Conservation (phyloP, 2,888 invertebrate species). For the Dicycla oo region DNA sequence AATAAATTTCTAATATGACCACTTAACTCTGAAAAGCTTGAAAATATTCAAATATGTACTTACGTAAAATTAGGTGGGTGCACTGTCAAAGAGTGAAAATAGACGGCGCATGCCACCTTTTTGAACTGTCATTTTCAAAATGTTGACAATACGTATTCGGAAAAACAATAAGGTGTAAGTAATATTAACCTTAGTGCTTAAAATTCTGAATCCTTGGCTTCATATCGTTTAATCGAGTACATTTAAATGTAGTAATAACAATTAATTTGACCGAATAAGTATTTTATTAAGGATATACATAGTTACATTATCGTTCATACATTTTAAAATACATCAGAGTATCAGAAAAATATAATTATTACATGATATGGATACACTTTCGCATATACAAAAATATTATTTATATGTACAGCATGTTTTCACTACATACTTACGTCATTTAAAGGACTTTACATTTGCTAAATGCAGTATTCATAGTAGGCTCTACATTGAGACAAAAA, state of each 20-base stretch:
- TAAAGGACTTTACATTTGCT: conserved; percentile 7
- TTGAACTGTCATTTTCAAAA: neutral
- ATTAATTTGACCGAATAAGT: conserved; percentile 27
- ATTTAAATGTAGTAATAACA: conserved; percentile 12
- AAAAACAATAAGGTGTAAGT: neutral
- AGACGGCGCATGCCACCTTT: neutral
- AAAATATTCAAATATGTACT: neutral
- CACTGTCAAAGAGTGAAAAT: neutral
- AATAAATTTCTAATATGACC: no score
- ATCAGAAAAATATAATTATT: conserved; percentile 68
- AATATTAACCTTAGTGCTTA: neutral
- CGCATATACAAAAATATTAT: conserved; percentile 76
- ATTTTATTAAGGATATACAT: conserved; percentile 61
- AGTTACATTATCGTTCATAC: conserved; percentile 43
- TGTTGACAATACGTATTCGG: neutral
- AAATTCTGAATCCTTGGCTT: neutral
- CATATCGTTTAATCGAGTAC: no score
- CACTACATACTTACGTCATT: conserved; percentile 14
- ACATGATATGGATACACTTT: conserved; percentile 70
- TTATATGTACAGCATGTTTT: conserved; percentile 61
- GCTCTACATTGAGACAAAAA: neutral
- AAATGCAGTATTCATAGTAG: conserved; percentile 14
- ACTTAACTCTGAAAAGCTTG: neutral
- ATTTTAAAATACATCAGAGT: conserved; percentile 64
- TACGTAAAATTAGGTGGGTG: no score